Conservation (phyloP, 1,140 invertebrate species). For the Aphis gossypii region DNA sequence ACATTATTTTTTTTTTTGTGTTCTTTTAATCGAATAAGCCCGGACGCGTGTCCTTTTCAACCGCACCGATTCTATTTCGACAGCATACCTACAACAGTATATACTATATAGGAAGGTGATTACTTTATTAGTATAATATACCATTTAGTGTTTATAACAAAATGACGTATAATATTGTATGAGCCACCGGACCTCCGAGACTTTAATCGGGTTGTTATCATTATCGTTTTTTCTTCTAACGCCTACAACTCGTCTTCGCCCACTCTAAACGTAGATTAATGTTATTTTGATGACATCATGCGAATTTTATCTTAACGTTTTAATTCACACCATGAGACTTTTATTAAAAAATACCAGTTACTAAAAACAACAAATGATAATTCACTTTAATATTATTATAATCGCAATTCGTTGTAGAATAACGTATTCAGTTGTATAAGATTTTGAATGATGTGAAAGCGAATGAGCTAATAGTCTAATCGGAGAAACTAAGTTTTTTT, state of each 20-base stretch:
- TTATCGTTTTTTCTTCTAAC: neutral
- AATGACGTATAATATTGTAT: neutral
- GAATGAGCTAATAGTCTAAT: no score
- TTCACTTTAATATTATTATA: neutral
- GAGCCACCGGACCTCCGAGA: neutral
- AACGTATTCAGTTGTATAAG: neutral
- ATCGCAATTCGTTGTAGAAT: neutral
- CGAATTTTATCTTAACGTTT: neutral
- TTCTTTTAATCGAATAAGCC: neutral
- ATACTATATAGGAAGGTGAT: neutral
- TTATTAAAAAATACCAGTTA: neutral
- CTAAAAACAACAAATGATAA: neutral
- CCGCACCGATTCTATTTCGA: neutral
- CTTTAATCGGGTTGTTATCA: neutral
- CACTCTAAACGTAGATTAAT: neutral
- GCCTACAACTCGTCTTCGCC: neutral
- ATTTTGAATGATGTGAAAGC: neutral
- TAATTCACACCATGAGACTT: neutral
- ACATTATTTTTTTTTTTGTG: neutral
- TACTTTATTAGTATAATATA: constrained; percentile 20
- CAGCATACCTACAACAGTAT: neutral
- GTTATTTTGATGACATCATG: neutral
- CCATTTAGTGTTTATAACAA: neutral
- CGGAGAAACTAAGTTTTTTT: no score
- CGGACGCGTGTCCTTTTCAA: neutral